phyloP scores from a whole-genome alignment of 2,888 invertebrate species.

The Nasonovia ribisnigri region DNA sequence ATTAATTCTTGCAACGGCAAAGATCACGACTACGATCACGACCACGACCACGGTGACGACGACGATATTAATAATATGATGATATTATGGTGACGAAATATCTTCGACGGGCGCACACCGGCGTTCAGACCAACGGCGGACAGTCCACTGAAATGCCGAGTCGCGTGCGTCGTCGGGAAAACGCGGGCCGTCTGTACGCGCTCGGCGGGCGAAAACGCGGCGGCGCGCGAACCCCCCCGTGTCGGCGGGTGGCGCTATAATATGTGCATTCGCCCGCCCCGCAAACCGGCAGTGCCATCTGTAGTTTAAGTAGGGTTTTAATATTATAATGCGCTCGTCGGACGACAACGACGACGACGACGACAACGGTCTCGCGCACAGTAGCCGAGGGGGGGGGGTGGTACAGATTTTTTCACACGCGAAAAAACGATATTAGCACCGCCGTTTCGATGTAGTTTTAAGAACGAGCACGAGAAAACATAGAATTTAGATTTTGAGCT shows the following conservation, averaged over 20 bases:
- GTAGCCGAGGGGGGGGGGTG: too few relatives aligned
- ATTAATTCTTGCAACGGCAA: not conserved
- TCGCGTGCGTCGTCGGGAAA: slow-evolving; percentile 14
- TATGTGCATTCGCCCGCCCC: not conserved
- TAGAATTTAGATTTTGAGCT: too few relatives aligned
- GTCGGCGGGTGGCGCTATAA: not conserved
- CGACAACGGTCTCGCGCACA: too few relatives aligned
- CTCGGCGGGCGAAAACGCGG: not conserved
- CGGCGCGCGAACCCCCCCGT: not conserved
- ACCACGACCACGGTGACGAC: not conserved
- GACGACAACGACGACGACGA: not conserved
- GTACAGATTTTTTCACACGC: too few relatives aligned
- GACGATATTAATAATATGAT: not conserved
- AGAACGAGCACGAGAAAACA: too few relatives aligned
- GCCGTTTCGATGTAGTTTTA: too few relatives aligned
- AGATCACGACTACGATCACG: not conserved
- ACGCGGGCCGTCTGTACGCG: not conserved
- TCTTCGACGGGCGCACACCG: not conserved
- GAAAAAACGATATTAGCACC: too few relatives aligned
- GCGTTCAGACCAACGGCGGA: slow-evolving; percentile 25
- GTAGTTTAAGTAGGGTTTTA: not conserved
- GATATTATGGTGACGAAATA: too few relatives aligned
- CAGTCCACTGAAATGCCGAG: slow-evolving; percentile 47
- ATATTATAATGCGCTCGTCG: not conserved
- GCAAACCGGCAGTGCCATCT: slow-evolving; percentile 35